Conservation (phyloP, 2,888 invertebrate genomes). For the Pachycephus smyrnensis region DNA sequence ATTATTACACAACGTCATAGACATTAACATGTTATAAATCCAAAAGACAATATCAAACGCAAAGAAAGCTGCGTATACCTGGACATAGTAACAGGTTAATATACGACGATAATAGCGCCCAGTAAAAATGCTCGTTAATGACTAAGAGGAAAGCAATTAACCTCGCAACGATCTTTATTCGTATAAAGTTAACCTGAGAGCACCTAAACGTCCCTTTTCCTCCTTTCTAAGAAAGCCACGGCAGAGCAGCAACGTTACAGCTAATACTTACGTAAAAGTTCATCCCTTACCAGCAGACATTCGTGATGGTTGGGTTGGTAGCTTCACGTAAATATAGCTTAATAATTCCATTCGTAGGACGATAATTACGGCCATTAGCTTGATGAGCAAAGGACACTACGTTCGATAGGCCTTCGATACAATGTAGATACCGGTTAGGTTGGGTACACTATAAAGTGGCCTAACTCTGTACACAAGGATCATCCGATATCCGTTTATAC, state of each 20-base stretch:
- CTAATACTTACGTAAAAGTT: not conserved
- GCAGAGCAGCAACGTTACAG: not conserved
- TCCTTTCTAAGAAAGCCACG: not conserved
- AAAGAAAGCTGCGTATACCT: not conserved
- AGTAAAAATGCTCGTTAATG: not conserved
- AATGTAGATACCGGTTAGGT: not conserved
- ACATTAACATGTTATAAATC: not conserved
- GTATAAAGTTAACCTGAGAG: not conserved
- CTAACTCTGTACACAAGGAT: not conserved
- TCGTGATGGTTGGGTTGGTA: not conserved
- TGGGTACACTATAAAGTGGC: not conserved
- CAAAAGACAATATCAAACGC: not conserved
- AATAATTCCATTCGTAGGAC: conserved; percentile 20
- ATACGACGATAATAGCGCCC: not conserved
- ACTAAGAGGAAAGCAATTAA: not conserved
- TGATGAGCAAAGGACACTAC: conserved; percentile 34
- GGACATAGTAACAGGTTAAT: not conserved
- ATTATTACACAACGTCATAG: not conserved
- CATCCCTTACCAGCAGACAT: not conserved
- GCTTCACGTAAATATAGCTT: conserved; percentile 10
- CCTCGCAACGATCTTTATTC: not conserved
- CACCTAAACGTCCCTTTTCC: not conserved
- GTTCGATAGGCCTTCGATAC: conserved; percentile 24
- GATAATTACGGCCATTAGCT: conserved; percentile 35
- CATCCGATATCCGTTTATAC: not conserved